Percentiles rank a stretch among this genome's conserved stretches.
Evolutionary conservation across 2,888 invertebrate genomes (phyloP).

Genomic region (Epistrophe eligans): DNA sequence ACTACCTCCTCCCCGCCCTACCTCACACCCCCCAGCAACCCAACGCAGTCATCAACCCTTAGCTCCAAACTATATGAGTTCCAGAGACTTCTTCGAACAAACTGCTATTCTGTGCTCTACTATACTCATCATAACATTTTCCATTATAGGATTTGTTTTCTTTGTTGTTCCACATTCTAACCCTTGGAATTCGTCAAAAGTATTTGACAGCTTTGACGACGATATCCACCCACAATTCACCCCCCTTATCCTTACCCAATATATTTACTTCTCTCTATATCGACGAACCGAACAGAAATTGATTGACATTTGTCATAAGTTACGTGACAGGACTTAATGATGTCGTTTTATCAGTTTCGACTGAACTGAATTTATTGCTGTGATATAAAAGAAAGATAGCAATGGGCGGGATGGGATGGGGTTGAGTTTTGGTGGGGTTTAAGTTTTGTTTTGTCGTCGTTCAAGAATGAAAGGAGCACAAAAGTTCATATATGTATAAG

Average conservation of each 20-base stretch:
- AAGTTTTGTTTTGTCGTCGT: conserved; percentile 17
- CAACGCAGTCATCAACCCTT: neutral
- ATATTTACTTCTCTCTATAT: conserved; percentile 12
- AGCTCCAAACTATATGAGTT: conserved; percentile 1
- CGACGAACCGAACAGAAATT: conserved; percentile 67
- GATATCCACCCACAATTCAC: conserved; percentile 51
- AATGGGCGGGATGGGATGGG: neutral
- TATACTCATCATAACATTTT: conserved; percentile 69
- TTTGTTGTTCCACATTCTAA: conserved; percentile 47
- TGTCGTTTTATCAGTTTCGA: conserved; percentile 76
- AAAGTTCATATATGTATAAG: conserved; percentile 15
- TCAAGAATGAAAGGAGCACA: neutral
- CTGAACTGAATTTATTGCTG: conserved; percentile 74
- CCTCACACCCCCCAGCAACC: neutral
- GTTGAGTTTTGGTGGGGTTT: neutral
- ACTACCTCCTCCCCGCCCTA: neutral
- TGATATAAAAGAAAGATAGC: conserved; percentile 57
- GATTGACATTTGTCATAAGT: conserved; percentile 76
- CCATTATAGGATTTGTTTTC: conserved; percentile 66
- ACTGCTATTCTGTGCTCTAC: conserved; percentile 13
- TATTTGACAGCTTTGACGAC: conserved; percentile 74
- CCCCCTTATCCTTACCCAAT: neutral
- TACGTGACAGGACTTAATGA: conserved; percentile 76
- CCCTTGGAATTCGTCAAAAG: conserved; percentile 74
- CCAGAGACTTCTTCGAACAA: conserved; percentile 43